Conservation (phyloP, 2,113 vertebrate genomes). For the Sturnira hondurensis region DNA sequence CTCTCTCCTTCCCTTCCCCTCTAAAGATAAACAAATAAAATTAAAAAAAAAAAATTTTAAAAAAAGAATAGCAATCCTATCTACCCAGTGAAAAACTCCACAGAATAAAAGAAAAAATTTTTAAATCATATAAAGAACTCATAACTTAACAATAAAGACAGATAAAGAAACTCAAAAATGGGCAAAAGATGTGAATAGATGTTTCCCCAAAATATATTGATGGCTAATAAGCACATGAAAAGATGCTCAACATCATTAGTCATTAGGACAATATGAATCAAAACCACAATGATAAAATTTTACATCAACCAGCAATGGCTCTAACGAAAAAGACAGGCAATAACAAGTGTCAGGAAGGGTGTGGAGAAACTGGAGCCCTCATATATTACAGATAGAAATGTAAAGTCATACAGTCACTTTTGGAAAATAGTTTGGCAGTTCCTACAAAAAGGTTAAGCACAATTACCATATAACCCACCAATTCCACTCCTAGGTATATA, state of each 20-base stretch:
- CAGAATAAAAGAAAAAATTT: neutral
- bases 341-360: neutral
- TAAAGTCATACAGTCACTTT: neutral
- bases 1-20: too few relatives aligned
- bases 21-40: too few relatives aligned
- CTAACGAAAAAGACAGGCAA: neutral
- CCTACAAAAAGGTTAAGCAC: neutral
- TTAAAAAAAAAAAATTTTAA: too few relatives aligned
- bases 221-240: neutral
- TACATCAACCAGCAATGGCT: neutral
- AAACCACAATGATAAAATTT: neutral
- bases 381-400: neutral
- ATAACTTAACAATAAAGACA: neutral
- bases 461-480: neutral
- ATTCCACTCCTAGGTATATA: neutral
- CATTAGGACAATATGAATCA: conserved; percentile 8
- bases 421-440: neutral
- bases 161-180: neutral
- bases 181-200: neutral
- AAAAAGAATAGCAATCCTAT: neutral
- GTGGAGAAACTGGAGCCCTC: neutral
- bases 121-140: neutral
- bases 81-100: neutral
- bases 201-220: neutral
- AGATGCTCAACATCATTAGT: neutral